Base-by-base conservation (phyloP, 2,113 vertebrate genomes). In the Xiphophorus hellerii region DNA sequence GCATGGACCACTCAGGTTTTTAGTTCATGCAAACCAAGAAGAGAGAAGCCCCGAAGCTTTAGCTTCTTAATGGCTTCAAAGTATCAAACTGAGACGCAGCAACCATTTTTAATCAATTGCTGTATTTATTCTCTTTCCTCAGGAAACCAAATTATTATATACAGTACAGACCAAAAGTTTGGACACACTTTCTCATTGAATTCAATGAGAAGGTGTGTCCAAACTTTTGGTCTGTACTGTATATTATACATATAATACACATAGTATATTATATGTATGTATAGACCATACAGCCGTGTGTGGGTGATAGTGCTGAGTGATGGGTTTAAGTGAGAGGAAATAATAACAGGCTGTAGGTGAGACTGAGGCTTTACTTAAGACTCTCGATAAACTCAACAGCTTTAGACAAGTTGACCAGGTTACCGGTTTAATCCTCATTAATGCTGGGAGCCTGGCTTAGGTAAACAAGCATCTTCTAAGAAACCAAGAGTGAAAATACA, bases 1-100 rank as follows among this genome's bases (percentile, higher is more conserved):
- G 29, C 69, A 71, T 71, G 25, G 37, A 27, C 61, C 76, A 35
- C 51, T 58, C 72, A 25, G 35, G 62, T 31, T 78, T 61, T 73
- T 54, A 70, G 66, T 65, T 42, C 51, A 39, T 29, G 30, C 61
- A 83, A 76, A 77, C 31, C 71, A 48, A 48, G 44, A 48, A 1
- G 5, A 17, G 4, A 48, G 35, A 48, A 48, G 1, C 17, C 1
- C 17, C 1, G 4, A 15, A 48, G 4, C 44, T 48, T 48, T 48
- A 5, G 44, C 44, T 48, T 17, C 44, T 48, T 20, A 20, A 20
- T 48, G 15, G 17, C 17, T 48, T 48, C 44, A 48, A 48, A 48
- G 14, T 5, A 20, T 20, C 44, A 17, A 48, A 48, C 44, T 17
- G 17, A 17, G 44, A 48, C 7, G 44, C 44, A 48, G 14, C 17